Percentiles rank a stretch among this genome's conserved stretches.
These are phyloP conservation scores for Drosophila ananassae DNA, from an alignment of 1,140 invertebrate species.

Conservation along the genomic window DNA sequence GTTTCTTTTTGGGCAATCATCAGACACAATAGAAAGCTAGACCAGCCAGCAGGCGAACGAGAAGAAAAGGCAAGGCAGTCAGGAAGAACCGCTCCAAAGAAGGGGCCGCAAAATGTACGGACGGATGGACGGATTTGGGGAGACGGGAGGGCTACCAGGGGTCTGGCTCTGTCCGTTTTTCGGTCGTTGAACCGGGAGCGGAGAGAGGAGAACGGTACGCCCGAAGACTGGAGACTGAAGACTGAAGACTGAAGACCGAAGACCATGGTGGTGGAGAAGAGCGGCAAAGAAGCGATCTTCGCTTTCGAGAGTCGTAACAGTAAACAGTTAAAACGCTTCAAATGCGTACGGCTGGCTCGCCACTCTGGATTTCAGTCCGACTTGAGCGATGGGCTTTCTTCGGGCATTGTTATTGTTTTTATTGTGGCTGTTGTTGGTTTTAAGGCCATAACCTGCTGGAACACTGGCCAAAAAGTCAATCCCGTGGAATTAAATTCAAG, in stretches of 20 bases:
- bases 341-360: slow-evolving; percentile 55
- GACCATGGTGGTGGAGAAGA: slow-evolving; percentile 1
- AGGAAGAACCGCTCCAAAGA: slow-evolving; percentile 77
- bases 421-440: slow-evolving; percentile 10
- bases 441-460: slow-evolving; percentile 28
- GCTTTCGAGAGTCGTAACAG: slow-evolving; percentile 72
- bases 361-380: slow-evolving; percentile 36
- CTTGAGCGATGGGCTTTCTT: slow-evolving; percentile 35
- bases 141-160: slow-evolving; percentile 19
- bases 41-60: slow-evolving; percentile 63
- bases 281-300: slow-evolving; percentile 50
- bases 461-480: slow-evolving; percentile 7
- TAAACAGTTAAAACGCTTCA: slow-evolving; percentile 66
- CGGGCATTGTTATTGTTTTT: slow-evolving; percentile 9
- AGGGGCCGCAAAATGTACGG: slow-evolving; percentile 52
- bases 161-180: slow-evolving; percentile 61
- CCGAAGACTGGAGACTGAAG: neutral
- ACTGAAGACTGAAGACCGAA: neutral
- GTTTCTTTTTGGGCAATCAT: slow-evolving; percentile 75
- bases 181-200: slow-evolving; percentile 70
- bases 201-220: slow-evolving; percentile 7
- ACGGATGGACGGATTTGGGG: slow-evolving; percentile 4
- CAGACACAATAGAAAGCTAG: slow-evolving; percentile 81
- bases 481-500: neutral
- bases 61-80: slow-evolving; percentile 62